Evolutionary conservation across 2,113 vertebrate species (phyloP).

Genomic region (Gobius niger): DNA sequence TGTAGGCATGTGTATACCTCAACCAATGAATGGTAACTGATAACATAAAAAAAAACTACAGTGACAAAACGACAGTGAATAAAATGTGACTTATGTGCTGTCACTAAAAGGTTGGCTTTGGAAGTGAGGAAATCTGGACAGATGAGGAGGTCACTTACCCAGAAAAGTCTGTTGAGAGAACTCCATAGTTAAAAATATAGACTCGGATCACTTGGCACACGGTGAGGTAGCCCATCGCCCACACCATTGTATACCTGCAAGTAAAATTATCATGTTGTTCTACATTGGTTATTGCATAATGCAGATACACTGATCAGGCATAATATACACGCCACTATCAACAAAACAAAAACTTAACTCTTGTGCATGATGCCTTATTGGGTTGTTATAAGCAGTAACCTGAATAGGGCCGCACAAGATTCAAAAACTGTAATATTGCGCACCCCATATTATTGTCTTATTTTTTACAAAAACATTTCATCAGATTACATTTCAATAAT

Average conservation of each 20-base stretch:
- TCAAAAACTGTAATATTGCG: too few species aligned
- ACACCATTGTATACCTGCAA: constrained; percentile 73
- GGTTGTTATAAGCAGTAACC: too few species aligned
- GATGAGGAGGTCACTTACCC: constrained; percentile 66
- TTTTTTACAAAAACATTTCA: too few species aligned
- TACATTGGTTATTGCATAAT: neutral
- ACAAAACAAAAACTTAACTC: neutral
- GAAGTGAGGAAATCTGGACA: neutral
- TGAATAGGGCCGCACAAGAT: too few species aligned
- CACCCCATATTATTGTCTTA: too few species aligned
- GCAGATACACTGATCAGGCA: too few species aligned
- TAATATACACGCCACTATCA: too few species aligned
- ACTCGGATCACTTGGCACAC: constrained; percentile 76
- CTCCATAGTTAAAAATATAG: constrained; percentile 79
- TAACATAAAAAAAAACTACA: constrained; percentile 22
- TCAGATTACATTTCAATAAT: too few species aligned
- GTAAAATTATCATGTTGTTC: constrained; percentile 2
- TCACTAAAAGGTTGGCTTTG: constrained; percentile 12
- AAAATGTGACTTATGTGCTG: constrained; percentile 12
- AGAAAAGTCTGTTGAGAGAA: constrained; percentile 82
- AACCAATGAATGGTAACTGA: constrained; percentile 21
- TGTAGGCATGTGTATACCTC: constrained; percentile 1
- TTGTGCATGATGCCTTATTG: neutral
- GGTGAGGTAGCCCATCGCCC: constrained; percentile 77
- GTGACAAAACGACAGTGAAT: too few species aligned